Evolutionary conservation across 2,113 vertebrate genomes (phyloP).

Genomic region (Hassar affinis): DNA sequence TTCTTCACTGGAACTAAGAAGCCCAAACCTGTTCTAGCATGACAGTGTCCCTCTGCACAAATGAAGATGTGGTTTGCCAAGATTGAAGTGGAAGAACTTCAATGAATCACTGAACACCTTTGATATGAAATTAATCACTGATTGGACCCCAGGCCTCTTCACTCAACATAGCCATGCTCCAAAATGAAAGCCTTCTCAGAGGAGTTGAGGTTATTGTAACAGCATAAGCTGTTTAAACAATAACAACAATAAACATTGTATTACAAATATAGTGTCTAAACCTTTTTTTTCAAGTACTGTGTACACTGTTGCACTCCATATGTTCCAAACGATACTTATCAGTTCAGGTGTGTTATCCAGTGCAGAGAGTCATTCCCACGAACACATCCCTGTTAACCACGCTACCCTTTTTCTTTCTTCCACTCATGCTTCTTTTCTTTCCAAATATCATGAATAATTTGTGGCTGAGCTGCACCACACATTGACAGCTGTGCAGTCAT

Average conservation of each 20-base stretch:
- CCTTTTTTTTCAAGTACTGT: neutral
- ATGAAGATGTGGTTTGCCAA: neutral
- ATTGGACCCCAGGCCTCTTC: too few species aligned
- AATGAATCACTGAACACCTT: neutral
- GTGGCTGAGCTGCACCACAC: slow-evolving; percentile 67
- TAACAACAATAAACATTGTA: too few species aligned
- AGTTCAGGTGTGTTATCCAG: slow-evolving; percentile 18
- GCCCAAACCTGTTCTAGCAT: neutral
- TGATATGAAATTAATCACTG: too few species aligned
- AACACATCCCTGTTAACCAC: slow-evolving; percentile 52
- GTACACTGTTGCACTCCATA: neutral
- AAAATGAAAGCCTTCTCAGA: neutral
- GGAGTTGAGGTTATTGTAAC: neutral
- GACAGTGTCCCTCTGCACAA: neutral
- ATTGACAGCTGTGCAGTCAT: slow-evolving; percentile 76
- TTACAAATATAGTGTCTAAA: neutral
- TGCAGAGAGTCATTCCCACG: slow-evolving; percentile 42
- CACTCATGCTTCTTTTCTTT: slow-evolving; percentile 66
- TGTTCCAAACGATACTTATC: slow-evolving; percentile 6
- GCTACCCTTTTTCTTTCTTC: slow-evolving; percentile 62
- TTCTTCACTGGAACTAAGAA: neutral
- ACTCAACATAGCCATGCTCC: neutral
- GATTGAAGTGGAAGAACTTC: neutral
- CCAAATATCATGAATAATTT: slow-evolving; percentile 75
- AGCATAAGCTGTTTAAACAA: too few species aligned